Percentiles rank a stretch among this genome's conserved stretches.
Conservation (phyloP, 2,888 invertebrate genomes). For the Pammene fasciana region DNA sequence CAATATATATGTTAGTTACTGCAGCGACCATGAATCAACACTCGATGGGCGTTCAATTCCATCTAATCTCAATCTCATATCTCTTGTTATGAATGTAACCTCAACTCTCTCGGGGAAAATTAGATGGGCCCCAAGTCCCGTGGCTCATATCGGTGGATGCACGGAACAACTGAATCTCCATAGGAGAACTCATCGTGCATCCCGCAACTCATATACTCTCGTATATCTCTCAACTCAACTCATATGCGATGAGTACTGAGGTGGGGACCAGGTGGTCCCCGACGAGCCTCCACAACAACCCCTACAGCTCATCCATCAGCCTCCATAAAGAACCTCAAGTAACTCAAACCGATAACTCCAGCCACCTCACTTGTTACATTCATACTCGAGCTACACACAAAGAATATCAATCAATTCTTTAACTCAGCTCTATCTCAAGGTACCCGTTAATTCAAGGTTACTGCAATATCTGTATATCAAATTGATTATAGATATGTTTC, state of each 20-base stretch:
- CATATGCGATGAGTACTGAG: too few relatives aligned
- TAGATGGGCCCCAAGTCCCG: slow-evolving; percentile 9
- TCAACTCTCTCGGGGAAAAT: slow-evolving; percentile 5
- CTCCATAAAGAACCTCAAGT: background rate
- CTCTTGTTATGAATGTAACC: slow-evolving; percentile 11
- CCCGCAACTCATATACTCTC: too few relatives aligned
- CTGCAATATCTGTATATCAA: too few relatives aligned
- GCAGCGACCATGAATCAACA: slow-evolving; percentile 10
- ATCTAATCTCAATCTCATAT: background rate
- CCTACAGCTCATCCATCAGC: background rate
- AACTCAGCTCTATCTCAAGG: slow-evolving; percentile 6
- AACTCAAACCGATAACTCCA: background rate
- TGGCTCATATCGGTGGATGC: background rate
- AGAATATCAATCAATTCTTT: background rate
- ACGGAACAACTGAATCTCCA: too few relatives aligned
- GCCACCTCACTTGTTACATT: slow-evolving; percentile 6
- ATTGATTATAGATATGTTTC: too few relatives aligned
- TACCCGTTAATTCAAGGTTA: background rate
- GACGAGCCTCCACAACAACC: too few relatives aligned
- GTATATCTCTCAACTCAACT: too few relatives aligned
- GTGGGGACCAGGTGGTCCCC: too few relatives aligned
- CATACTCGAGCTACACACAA: background rate
- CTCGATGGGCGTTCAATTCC: slow-evolving; percentile 2
- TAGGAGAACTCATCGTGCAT: too few relatives aligned
- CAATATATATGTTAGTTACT: background rate